Evolutionary conservation across 1,140 invertebrate genomes (phyloP).

Genomic region (Venustaconcha ellipsiformis): DNA sequence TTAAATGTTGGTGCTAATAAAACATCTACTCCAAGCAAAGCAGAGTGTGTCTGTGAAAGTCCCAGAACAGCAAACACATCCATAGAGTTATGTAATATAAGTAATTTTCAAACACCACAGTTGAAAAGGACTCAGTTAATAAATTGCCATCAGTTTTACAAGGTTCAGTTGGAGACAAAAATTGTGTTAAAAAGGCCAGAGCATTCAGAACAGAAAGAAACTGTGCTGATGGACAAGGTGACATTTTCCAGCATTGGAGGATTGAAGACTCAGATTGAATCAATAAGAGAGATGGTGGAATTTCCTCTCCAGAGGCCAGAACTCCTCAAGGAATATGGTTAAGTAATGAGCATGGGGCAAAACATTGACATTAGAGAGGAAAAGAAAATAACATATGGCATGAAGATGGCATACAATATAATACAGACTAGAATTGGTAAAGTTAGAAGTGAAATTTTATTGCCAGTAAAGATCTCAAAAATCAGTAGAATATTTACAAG

Average conservation of each 20-base stretch:
- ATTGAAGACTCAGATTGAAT: conserved; percentile 44
- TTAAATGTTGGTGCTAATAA: not conserved
- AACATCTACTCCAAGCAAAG: conserved; percentile 4
- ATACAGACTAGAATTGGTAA: too few relatives aligned
- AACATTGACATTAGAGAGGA: too few relatives aligned
- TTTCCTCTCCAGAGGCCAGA: conserved; percentile 43
- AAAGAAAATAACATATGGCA: too few relatives aligned
- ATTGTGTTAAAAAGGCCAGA: conserved; percentile 17
- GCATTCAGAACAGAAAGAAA: not conserved
- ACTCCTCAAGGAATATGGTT: conserved; percentile 45
- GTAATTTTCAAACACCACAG: too few relatives aligned
- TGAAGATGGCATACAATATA: too few relatives aligned
- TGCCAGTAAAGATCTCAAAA: too few relatives aligned
- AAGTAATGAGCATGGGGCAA: not conserved
- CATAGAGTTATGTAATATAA: too few relatives aligned
- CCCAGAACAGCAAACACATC: too few relatives aligned
- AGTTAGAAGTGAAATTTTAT: too few relatives aligned
- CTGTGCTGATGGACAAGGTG: conserved; percentile 4
- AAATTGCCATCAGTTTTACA: conserved; percentile 26
- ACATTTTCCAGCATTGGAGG: conserved; percentile 50
- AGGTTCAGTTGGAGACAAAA: conserved; percentile 33
- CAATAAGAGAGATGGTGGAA: conserved; percentile 49
- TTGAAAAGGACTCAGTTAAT: too few relatives aligned
- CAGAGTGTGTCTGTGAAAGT: not conserved
- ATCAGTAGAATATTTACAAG: too few relatives aligned